Conservation (phyloP, 2,113 vertebrate genomes). For the Rousettus leschenaultii region DNA sequence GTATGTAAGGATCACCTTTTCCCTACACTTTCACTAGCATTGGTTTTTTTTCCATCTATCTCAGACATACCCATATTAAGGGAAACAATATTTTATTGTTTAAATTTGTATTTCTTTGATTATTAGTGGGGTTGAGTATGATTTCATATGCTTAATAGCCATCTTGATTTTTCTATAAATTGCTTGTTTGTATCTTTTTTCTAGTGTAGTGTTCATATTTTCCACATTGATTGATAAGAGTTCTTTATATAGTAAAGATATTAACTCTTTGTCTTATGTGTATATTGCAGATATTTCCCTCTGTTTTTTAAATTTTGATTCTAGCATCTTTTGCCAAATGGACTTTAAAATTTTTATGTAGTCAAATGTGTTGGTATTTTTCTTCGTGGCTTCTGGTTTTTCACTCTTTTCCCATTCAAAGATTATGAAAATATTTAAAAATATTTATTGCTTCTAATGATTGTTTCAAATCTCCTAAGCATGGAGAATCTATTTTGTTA, state of each 20-base stretch:
- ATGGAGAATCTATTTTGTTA: background rate
- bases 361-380: background rate
- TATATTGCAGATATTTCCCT: background rate
- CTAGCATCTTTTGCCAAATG: background rate
- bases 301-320: slow-evolving; percentile 34
- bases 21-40: background rate
- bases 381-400: background rate
- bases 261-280: background rate
- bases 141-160: background rate
- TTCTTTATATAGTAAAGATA: background rate
- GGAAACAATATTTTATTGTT: background rate
- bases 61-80: background rate
- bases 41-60: background rate
- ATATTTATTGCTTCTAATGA: background rate
- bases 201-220: background rate
- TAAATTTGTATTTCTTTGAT: slow-evolving; percentile 7
- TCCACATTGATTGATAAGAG: background rate
- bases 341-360: background rate
- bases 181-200: background rate
- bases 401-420: background rate
- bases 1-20: background rate
- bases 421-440: background rate
- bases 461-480: background rate
- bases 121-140: background rate
- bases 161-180: slow-evolving; percentile 4